Evolutionary conservation across 2,888 invertebrate genomes (phyloP), one percentile per base, ranked within the genome.

Genomic region (Danaus chrysippus): DNA sequence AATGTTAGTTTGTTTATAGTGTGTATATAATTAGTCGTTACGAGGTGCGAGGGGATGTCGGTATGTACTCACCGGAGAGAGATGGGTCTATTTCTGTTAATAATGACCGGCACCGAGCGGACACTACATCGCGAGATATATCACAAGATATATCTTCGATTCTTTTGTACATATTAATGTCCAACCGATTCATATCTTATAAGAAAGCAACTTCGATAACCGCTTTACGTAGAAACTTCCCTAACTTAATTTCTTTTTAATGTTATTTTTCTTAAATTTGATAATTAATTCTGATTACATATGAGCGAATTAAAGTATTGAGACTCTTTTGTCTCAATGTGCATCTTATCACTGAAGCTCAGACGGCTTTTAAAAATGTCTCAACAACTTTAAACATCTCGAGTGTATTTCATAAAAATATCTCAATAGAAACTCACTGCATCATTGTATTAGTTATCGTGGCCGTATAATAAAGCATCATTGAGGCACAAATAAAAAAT

Each of bases 81-180:
- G 79, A 78, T 68, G 66, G 59, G 68, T 79, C 78, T 84, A 82
- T 86, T 83, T 83, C 70, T 65, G 79, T 73, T 81, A 77, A 80
- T 79, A 78, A 79, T 79, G 75, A 75, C 65, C 70, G 72, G 77
- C 75, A 73, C 74, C 76, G 61, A 68, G 64, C 73, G 70, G 71
- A 71, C 68, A 69, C 67, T 43, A 63, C 58, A 59, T 67, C 63
- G 68, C 61, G 61, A 62, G 64, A 72, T 72, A 73, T 70, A 73
- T 71, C 68, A 71, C 61, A 65, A 62, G 57, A 56, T 57, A 62
- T 61, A 58, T 49, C 49, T 53, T 58, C 54, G 49, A 64, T 60
- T 66, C 58, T 63, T 61, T 56, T 57, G 54, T 46, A 59, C 23
- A 12, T 54, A 57, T 46, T 61, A 61, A 61, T 58, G 53, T 43